These are phyloP conservation scores for Bradypus variegatus DNA, from an alignment of 2,797 vertebrate genomes.

Conservation along the genomic window DNA sequence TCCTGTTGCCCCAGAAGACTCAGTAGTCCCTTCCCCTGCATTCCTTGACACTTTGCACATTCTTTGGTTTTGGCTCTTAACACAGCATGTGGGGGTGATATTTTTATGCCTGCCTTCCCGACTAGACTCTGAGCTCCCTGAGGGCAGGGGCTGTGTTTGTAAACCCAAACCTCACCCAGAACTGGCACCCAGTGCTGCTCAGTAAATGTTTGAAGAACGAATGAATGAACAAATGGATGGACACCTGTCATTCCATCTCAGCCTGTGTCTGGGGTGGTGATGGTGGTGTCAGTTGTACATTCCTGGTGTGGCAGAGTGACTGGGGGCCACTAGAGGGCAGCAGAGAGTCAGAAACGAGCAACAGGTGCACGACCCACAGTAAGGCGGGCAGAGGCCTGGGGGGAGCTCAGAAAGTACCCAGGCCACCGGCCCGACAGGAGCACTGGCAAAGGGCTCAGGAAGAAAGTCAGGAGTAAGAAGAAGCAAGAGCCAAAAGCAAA, in stretches of 20 bases:
- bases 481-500: not conserved
- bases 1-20: not conserved
- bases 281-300: not conserved
- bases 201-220: not conserved
- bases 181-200: not conserved
- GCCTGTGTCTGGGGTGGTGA: not conserved
- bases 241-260: not conserved
- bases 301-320: not conserved
- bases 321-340: slow-evolving; percentile 54
- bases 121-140: slow-evolving; percentile 20
- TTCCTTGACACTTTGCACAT: not conserved
- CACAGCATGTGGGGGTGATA: not conserved
- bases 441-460: not conserved
- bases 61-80: not conserved
- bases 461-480: not conserved
- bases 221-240: not conserved
- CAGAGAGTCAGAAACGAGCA: slow-evolving; percentile 59
- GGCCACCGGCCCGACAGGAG: not conserved
- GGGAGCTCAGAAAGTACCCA: not conserved
- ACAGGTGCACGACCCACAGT: slow-evolving; percentile 25
- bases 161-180: not conserved
- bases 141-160: slow-evolving; percentile 6
- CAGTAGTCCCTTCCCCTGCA: not conserved
- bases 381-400: not conserved
- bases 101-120: not conserved